Base-by-base conservation (phyloP, 1,140 invertebrate genomes). In the Centruroides vittatus region DNA sequence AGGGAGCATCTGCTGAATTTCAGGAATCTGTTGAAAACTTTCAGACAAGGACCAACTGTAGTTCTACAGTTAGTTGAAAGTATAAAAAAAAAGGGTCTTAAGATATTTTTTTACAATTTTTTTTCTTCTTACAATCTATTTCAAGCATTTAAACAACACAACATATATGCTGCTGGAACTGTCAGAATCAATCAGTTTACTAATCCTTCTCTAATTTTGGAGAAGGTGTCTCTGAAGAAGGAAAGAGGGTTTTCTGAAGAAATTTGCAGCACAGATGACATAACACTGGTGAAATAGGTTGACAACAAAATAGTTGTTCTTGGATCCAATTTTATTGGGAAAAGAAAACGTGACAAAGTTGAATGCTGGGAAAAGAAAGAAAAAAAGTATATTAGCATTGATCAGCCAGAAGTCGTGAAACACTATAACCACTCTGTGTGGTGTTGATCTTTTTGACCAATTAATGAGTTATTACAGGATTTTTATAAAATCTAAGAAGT, bases 271-370 rank as follows among this genome's bases (percentile, higher is more conserved):
- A 59, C 50, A 68, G 48, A 58, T 59, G 53, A 35, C 8, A 59
- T 53, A 65, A 69, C 69, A 63, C 58, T 75, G 48, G 69, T 70
- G 51, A 74, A 73, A 57, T 75, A 71, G 74, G 47, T 73, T 57
- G 72, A 75, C 63, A 75, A 74, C 66, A 71, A 70, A 56, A 64
- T 67, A 62, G 72, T 72, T 58, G 60, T 69, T 65, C 47, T 75
- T 35, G 72, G 69, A 58, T 75, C 73, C 50, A 75, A 75, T 70
- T 75, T 72, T 69, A 58, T 73, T 66, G 73, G 74, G 47, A 71
- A 68, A 56, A 71, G 70, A 57, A 59, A 68, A 65, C 67, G 47
- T 68, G 70, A 72, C 69, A 64, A 65, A 67, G 68, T 65, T 63
- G 70, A 70, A 67, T 70, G 53, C 68, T 75, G 68, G 61, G 63